These are phyloP conservation scores for Oscheius sp. DNA, from an alignment of 2,888 invertebrate genomes.

Conservation along the genomic window DNA sequence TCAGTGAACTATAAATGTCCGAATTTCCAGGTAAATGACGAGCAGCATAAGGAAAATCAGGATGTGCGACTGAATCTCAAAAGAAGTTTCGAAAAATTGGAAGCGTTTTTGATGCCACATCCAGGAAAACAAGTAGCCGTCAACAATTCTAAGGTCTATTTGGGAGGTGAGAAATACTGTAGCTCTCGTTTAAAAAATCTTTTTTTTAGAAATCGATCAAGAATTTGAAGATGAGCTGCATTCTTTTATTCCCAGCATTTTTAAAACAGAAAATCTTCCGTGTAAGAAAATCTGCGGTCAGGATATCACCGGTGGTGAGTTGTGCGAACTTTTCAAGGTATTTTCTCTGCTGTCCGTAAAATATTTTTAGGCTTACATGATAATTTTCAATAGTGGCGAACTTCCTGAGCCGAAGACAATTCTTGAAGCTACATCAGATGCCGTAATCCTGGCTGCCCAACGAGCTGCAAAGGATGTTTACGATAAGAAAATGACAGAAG, in stretches of 20 bases:
- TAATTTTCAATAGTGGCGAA: conserved; percentile 94
- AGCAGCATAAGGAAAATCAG: conserved; percentile 1
- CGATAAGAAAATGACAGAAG: neutral
- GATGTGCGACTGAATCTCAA: conserved; percentile 76
- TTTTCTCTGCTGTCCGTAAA: neutral
- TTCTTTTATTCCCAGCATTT: conserved; percentile 87
- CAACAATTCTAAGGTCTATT: conserved; percentile 76
- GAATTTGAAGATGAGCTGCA: conserved; percentile 90
- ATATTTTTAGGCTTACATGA: conserved; percentile 83
- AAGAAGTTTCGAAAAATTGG: conserved; percentile 91
- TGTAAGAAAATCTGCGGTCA: conserved; percentile 94
- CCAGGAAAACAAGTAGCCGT: conserved; percentile 95
- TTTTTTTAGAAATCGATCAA: conserved; percentile 81
- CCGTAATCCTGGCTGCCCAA: conserved; percentile 5
- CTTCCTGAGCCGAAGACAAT: conserved; percentile 97
- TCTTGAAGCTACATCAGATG: conserved; percentile 80
- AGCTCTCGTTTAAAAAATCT: too few relatives aligned
- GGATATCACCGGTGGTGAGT: conserved; percentile 87
- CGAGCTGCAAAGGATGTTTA: conserved; percentile 7
- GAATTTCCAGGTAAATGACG: neutral
- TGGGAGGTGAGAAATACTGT: conserved; percentile 79
- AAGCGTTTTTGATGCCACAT: conserved; percentile 96
- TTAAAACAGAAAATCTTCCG: conserved; percentile 89
- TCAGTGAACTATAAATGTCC: neutral
- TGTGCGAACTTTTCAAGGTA: conserved; percentile 91